Percentiles rank a stretch among this genome's conserved stretches.
These are phyloP conservation scores for Aporrectodea caliginosa DNA, from an alignment of 1,140 invertebrate species.

Conservation along the genomic window DNA sequence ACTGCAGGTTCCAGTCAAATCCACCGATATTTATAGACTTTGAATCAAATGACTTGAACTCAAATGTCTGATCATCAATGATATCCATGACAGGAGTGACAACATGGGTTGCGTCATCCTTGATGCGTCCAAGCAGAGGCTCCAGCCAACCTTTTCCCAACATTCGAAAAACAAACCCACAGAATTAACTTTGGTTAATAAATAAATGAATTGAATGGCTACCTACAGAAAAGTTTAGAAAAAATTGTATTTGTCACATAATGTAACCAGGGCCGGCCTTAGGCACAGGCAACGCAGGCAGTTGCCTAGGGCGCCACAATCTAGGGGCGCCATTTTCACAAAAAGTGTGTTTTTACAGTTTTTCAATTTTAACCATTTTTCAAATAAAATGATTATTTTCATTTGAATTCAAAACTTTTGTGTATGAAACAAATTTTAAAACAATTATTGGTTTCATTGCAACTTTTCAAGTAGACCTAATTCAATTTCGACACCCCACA, in stretches of 20 bases:
- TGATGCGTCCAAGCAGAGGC: constrained; percentile 87
- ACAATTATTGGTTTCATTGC: too few relatives aligned
- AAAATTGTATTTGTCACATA: neutral
- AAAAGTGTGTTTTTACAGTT: too few relatives aligned
- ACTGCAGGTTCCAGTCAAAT: constrained; percentile 20
- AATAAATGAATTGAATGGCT: neutral
- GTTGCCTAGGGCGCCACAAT: too few relatives aligned
- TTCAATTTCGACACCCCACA: too few relatives aligned
- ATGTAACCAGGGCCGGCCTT: neutral
- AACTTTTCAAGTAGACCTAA: too few relatives aligned
- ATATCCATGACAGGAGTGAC: constrained; percentile 91
- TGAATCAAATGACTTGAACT: constrained; percentile 68
- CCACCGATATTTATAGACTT: constrained; percentile 58
- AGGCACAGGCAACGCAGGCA: too few relatives aligned
- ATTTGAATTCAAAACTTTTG: too few relatives aligned
- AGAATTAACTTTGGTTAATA: neutral
- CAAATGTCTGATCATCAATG: constrained; percentile 94
- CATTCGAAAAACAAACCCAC: neutral
- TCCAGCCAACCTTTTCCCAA: constrained; percentile 78
- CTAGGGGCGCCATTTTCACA: too few relatives aligned
- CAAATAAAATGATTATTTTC: too few relatives aligned
- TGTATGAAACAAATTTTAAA: too few relatives aligned
- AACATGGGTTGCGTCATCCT: constrained; percentile 76
- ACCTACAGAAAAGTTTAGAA: too few relatives aligned
- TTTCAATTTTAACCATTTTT: too few relatives aligned